phyloP scores from a whole-genome alignment of 2,797 vertebrate species.

The Esox lucius region DNA sequence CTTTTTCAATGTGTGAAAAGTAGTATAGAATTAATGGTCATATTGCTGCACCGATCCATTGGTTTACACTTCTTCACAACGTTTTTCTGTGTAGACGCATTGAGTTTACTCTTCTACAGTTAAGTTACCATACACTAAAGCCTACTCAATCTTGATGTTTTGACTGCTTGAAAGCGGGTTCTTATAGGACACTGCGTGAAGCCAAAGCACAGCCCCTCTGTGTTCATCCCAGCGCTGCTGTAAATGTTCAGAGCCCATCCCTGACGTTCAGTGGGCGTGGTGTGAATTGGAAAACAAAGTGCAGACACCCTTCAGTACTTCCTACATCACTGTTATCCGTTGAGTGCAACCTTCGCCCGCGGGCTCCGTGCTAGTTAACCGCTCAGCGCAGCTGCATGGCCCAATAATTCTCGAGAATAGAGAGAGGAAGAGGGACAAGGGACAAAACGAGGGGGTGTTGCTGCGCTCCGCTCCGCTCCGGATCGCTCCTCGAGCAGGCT shows the following conservation, averaged over 20 bases:
- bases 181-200: neutral
- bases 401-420: constrained; percentile 4
- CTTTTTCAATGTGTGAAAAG: neutral
- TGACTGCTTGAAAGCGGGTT: neutral
- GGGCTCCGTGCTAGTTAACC: constrained; percentile 32
- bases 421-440: constrained; percentile 12
- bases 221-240: constrained; percentile 47
- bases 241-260: constrained; percentile 53
- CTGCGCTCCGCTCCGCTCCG: constrained; percentile 24
- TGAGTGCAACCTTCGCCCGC: constrained; percentile 39
- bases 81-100: neutral
- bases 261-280: constrained; percentile 74
- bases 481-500: neutral
- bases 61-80: neutral
- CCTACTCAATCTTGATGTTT: neutral
- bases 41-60: neutral
- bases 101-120: neutral
- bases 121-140: too few relatives aligned
- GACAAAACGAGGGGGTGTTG: neutral
- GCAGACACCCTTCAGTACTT: constrained; percentile 67
- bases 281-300: constrained; percentile 76
- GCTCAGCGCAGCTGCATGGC: neutral
- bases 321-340: constrained; percentile 63
- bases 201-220: constrained; percentile 21
- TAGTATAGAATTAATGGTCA: neutral